phyloP scores from a whole-genome alignment of 2,888 invertebrate species.

The Cistogaster globosa region DNA sequence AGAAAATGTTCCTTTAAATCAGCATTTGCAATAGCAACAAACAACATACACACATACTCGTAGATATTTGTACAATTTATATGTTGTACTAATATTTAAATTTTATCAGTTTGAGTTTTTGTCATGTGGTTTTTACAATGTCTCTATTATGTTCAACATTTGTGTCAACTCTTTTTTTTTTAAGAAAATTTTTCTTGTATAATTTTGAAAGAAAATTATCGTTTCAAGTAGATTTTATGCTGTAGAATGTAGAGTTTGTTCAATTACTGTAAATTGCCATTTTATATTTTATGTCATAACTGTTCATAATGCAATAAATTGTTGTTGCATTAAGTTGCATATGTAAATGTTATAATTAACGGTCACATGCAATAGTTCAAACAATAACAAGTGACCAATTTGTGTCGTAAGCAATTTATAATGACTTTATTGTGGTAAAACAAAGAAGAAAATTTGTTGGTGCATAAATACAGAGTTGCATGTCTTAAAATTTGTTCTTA shows the following conservation, averaged over 20 bases:
- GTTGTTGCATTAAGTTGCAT: conserved; percentile 2
- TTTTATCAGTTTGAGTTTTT: conserved; percentile 29
- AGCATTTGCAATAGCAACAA: too few species aligned
- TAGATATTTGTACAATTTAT: too few species aligned
- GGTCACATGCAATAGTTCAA: conserved; percentile 5
- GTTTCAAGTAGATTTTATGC: not conserved
- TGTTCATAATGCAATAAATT: conserved; percentile 39
- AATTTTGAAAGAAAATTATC: conserved; percentile 37
- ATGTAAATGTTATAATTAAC: not conserved
- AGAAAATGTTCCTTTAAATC: too few species aligned
- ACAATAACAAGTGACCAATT: conserved; percentile 45
- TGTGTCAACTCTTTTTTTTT: conserved; percentile 37
- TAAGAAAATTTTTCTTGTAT: not conserved
- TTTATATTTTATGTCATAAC: conserved; percentile 52
- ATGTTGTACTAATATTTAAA: not conserved
- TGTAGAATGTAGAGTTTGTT: not conserved
- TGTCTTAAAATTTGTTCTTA: too few species aligned
- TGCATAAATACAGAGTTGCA: too few species aligned
- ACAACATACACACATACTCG: too few species aligned
- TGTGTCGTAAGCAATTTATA: conserved; percentile 12
- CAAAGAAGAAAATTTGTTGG: not conserved
- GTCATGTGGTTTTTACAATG: conserved; percentile 8
- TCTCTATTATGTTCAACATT: conserved; percentile 15
- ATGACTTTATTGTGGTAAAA: conserved; percentile 10
- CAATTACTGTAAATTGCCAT: conserved; percentile 31